Evolutionary conservation across 2,888 invertebrate species (phyloP).

Genomic region (Phengaris arion): DNA sequence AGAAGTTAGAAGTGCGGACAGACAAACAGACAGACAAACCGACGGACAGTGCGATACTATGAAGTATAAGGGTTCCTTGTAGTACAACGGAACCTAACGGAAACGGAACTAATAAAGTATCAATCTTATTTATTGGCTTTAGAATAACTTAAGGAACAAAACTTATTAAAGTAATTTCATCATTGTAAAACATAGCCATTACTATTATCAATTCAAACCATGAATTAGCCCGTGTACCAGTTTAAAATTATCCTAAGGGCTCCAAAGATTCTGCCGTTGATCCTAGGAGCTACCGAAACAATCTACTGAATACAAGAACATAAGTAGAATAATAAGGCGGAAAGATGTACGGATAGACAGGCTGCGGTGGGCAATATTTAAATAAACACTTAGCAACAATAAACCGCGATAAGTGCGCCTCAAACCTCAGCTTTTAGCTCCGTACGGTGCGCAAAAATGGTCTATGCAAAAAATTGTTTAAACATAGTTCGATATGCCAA

Average conservation of each 20-base stretch:
- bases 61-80: too few species aligned
- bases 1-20: too few species aligned
- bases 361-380: slow-evolving; percentile 51
- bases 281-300: neutral
- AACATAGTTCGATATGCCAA: too few species aligned
- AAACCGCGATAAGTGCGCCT: slow-evolving; percentile 60
- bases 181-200: too few species aligned
- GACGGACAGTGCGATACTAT: too few species aligned
- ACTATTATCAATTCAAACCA: too few species aligned
- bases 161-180: too few species aligned
- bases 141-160: too few species aligned
- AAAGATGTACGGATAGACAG: slow-evolving; percentile 50
- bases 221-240: neutral
- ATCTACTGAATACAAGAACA: slow-evolving; percentile 1
- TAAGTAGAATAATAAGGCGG: slow-evolving; percentile 35
- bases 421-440: slow-evolving; percentile 46
- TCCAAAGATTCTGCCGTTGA: neutral
- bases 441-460: slow-evolving; percentile 38
- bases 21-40: too few species aligned
- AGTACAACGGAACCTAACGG: too few species aligned
- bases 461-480: neutral
- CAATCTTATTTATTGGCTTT: too few species aligned
- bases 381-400: slow-evolving; percentile 72
- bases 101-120: too few species aligned
- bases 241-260: slow-evolving; percentile 4